Percentiles rank a stretch among this genome's conserved stretches.
Conservation (phyloP, 35 echinoderm and acorn worm genomes). For the Lytechinus variegatus region DNA sequence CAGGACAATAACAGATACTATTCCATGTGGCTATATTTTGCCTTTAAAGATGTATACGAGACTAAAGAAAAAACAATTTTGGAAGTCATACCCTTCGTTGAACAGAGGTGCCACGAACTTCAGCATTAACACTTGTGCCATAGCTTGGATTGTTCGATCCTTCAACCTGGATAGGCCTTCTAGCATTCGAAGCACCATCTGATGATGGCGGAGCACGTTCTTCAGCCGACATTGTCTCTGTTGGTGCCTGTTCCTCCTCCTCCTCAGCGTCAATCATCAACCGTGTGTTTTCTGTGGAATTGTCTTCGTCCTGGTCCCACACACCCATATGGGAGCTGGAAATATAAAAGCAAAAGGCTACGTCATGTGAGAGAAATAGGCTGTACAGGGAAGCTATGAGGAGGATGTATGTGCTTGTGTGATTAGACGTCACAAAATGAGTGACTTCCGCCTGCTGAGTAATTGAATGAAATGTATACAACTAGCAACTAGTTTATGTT, state of each 20-base stretch:
- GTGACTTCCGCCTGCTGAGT: slow-evolving; percentile 29
- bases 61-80: not conserved
- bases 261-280: slow-evolving; percentile 8
- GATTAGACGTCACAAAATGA: slow-evolving; percentile 44
- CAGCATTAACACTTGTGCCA: slow-evolving; percentile 11
- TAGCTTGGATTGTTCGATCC: slow-evolving; percentile 6
- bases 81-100: slow-evolving; percentile 9
- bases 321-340: slow-evolving; percentile 8
- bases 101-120: not conserved
- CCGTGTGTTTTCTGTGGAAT: slow-evolving; percentile 7
- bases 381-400: not conserved
- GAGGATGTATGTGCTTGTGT: slow-evolving; percentile 19
- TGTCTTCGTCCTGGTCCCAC: slow-evolving; percentile 43
- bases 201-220: not conserved
- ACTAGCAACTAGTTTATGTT: not conserved
- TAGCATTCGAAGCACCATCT: not conserved
- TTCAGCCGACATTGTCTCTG: not conserved
- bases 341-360: not conserved
- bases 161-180: not conserved
- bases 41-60: too few species aligned
- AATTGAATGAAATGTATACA: slow-evolving; percentile 2
- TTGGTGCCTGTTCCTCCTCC: not conserved
- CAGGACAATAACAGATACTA: too few species aligned
- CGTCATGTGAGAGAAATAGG: not conserved
- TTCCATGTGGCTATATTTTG: too few species aligned